These are phyloP conservation scores for Syngnathus scovelli DNA, from an alignment of 2,113 vertebrate genomes.

Conservation along the genomic window DNA sequence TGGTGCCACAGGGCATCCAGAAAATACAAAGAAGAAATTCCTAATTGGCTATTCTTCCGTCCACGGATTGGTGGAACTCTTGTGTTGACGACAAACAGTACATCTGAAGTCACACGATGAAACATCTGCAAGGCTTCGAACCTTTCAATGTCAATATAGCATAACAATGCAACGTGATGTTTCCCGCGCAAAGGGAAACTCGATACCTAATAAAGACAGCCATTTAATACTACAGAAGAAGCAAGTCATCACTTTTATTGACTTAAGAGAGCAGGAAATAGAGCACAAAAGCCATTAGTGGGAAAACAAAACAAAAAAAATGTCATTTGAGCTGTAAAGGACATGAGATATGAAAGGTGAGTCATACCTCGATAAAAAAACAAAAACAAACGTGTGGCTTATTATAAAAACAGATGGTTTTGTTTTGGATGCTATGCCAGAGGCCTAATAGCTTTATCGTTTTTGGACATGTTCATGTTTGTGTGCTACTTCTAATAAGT, in stretches of 20 bases:
- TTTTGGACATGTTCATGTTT: conserved; percentile 40
- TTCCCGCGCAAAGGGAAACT: conserved; percentile 4
- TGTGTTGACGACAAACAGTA: too few species aligned
- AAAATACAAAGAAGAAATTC: too few species aligned
- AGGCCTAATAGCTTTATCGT: conserved; percentile 34
- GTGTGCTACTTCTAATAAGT: conserved; percentile 49
- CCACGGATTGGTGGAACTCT: too few species aligned
- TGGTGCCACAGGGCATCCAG: too few species aligned
- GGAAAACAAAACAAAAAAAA: conserved; percentile 39
- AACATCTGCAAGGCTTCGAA: neutral
- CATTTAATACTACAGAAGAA: conserved; percentile 31
- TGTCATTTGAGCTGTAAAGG: conserved; percentile 45
- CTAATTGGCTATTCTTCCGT: too few species aligned
- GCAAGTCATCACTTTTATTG: conserved; percentile 21
- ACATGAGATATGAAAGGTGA: conserved; percentile 24
- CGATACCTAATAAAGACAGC: conserved; percentile 29
- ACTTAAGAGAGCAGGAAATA: conserved; percentile 29
- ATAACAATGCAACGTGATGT: conserved; percentile 9
- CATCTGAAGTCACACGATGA: neutral
- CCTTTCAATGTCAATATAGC: neutral
- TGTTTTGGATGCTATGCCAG: conserved; percentile 13
- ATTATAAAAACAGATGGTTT: conserved; percentile 14
- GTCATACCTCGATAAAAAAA: conserved; percentile 1
- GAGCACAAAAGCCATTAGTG: conserved; percentile 49
- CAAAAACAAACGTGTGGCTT: neutral